Evolutionary conservation across 2,113 vertebrate genomes (phyloP).

Genomic region (Eupsittula cactorum): DNA sequence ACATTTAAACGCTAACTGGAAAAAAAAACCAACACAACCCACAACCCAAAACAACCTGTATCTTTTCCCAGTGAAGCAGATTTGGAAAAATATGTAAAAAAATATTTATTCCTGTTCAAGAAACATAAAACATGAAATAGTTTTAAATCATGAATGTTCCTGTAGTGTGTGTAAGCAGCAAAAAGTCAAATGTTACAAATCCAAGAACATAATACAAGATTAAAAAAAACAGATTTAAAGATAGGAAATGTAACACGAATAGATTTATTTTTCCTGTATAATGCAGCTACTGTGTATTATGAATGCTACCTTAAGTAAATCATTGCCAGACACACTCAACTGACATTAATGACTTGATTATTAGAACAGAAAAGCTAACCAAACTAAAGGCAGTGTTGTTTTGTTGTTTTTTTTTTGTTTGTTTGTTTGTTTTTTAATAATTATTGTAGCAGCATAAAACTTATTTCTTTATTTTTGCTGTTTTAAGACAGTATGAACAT

Average conservation of each 20-base stretch:
- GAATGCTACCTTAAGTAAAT: constrained; percentile 66
- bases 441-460: neutral
- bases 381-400: constrained; percentile 49
- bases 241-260: constrained; percentile 64
- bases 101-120: constrained; percentile 28
- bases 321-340: constrained; percentile 62
- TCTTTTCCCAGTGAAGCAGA: constrained; percentile 28
- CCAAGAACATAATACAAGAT: constrained; percentile 58
- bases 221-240: constrained; percentile 20
- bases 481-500: neutral
- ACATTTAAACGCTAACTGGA: constrained; percentile 46
- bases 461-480: constrained; percentile 16
- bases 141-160: constrained; percentile 66
- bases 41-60: neutral
- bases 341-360: constrained; percentile 72
- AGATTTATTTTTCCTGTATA: constrained; percentile 68
- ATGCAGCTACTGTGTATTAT: constrained; percentile 68
- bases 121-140: constrained; percentile 59
- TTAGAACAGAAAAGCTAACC: constrained; percentile 64
- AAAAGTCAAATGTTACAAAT: constrained; percentile 61
- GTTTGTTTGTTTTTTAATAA: constrained; percentile 13
- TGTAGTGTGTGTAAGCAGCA: constrained; percentile 49
- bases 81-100: neutral
- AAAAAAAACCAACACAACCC: constrained; percentile 28
- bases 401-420: neutral